These are phyloP conservation scores for Origma solitaria DNA, from an alignment of 2,113 vertebrate species.

Conservation along the genomic window DNA sequence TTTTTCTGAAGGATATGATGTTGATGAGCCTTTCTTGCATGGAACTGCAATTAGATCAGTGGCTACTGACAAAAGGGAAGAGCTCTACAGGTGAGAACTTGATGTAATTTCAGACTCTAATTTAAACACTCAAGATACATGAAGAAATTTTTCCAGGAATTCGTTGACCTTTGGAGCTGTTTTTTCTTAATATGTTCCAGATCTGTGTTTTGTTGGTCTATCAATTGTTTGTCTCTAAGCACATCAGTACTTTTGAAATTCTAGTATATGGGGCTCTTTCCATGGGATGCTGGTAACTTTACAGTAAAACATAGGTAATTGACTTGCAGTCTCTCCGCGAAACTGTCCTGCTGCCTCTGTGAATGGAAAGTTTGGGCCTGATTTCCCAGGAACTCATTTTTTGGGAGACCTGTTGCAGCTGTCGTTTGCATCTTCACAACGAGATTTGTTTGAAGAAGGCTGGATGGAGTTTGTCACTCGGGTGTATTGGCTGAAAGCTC, in stretches of 20 bases:
- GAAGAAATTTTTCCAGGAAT: background rate
- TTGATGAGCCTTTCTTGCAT: slow-evolving; percentile 92
- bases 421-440: slow-evolving; percentile 87
- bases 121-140: background rate
- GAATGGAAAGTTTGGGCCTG: slow-evolving; percentile 76
- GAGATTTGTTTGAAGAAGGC: slow-evolving; percentile 84
- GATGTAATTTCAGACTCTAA: background rate
- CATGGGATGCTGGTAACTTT: background rate
- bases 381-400: slow-evolving; percentile 86
- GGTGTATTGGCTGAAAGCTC: slow-evolving; percentile 93
- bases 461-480: slow-evolving; percentile 89
- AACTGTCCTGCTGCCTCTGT: slow-evolving; percentile 67
- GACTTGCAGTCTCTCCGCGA: slow-evolving; percentile 81
- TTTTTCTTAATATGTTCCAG: background rate
- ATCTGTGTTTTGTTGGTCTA: background rate
- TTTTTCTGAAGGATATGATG: slow-evolving; percentile 86
- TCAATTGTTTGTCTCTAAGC: background rate
- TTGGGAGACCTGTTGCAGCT: slow-evolving; percentile 87
- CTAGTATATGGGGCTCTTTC: background rate
- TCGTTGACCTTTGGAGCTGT: background rate
- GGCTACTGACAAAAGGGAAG: slow-evolving; percentile 87
- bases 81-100: slow-evolving; percentile 75
- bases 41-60: slow-evolving; percentile 94
- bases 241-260: background rate
- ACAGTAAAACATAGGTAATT: background rate